Evolutionary conservation across 2,888 invertebrate genomes (phyloP).

Genomic region (Diarsia brunnea): DNA sequence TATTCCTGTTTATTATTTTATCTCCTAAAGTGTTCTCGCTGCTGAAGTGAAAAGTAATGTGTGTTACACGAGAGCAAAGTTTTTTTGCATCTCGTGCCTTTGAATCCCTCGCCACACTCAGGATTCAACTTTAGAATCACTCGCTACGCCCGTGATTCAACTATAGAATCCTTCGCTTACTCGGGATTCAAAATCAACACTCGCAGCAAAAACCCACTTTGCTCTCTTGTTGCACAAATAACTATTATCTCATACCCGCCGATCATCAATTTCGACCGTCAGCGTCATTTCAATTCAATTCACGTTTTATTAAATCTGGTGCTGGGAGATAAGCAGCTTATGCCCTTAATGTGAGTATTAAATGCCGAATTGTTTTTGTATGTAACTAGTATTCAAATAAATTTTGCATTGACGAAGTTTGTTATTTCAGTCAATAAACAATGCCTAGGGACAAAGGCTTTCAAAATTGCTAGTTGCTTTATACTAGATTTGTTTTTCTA

Average conservation of each 20-base stretch:
- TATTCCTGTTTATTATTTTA: too few species aligned
- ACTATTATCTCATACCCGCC: background rate
- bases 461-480: background rate
- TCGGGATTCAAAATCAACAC: too few species aligned
- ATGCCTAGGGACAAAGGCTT: background rate
- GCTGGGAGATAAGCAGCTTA: slow-evolving; percentile 31
- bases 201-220: too few species aligned
- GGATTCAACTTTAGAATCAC: too few species aligned
- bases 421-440: background rate
- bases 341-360: background rate
- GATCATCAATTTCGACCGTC: background rate
- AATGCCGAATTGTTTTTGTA: slow-evolving; percentile 8
- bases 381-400: background rate
- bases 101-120: too few species aligned
- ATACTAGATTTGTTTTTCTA: background rate
- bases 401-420: background rate
- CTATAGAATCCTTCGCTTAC: too few species aligned
- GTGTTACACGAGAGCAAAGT: too few species aligned
- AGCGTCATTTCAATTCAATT: background rate
- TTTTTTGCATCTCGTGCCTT: too few species aligned
- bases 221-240: too few species aligned
- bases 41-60: too few species aligned
- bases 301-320: slow-evolving; percentile 13
- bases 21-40: too few species aligned
- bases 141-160: too few species aligned